These are phyloP conservation scores for Oxystoma pomonae DNA, from an alignment of 2,888 invertebrate species.

Conservation along the genomic window DNA sequence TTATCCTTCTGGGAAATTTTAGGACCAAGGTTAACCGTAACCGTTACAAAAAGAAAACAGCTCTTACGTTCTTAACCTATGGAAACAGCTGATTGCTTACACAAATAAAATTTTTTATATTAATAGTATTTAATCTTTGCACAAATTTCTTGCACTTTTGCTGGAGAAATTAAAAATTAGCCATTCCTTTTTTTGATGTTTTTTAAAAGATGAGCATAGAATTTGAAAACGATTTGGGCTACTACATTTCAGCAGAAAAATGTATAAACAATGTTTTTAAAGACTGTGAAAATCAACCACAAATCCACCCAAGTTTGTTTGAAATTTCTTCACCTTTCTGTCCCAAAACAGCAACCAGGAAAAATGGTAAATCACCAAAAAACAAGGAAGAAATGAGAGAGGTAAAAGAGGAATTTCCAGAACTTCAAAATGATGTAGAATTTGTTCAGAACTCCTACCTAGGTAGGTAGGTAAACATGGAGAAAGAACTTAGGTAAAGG, in stretches of 20 bases:
- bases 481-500: background rate
- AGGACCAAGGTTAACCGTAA: no score
- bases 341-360: slow-evolving; percentile 20
- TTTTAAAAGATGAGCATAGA: slow-evolving; percentile 28
- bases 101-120: no score
- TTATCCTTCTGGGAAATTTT: no score
- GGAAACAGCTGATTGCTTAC: no score
- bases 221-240: slow-evolving; percentile 40
- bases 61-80: no score
- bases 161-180: no score
- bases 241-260: slow-evolving; percentile 51
- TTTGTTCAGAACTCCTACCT: slow-evolving; percentile 29
- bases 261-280: slow-evolving; percentile 49
- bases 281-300: slow-evolving; percentile 30
- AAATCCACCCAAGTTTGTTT: slow-evolving; percentile 46
- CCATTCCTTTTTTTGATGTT: no score
- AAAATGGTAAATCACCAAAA: slow-evolving; percentile 2
- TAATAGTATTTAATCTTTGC: no score
- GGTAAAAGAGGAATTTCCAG: slow-evolving; percentile 12
- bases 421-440: slow-evolving; percentile 20
- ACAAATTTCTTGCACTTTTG: no score
- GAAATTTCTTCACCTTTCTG: slow-evolving; percentile 48
- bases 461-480: background rate
- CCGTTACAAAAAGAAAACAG: no score
- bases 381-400: slow-evolving; percentile 15